Evolutionary conservation across 2,888 invertebrate genomes (phyloP).

Genomic region (Phymatocera aterrima): DNA sequence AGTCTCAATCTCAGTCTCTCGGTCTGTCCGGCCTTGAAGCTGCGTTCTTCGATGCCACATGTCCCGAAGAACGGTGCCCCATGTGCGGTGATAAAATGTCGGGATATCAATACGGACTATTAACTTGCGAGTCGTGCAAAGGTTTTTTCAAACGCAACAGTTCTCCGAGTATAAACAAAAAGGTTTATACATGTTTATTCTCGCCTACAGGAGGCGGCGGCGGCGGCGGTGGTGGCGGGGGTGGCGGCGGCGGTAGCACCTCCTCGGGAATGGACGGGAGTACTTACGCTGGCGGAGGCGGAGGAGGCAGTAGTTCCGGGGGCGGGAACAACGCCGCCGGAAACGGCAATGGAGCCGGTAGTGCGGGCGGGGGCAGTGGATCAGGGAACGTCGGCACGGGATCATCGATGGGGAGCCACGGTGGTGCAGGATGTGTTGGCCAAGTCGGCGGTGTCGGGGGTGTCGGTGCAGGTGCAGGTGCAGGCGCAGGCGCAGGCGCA

Average conservation of each 20-base stretch:
- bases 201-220: slow-evolving; percentile 64
- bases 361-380: slow-evolving; percentile 72
- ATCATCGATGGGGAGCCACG: slow-evolving; percentile 58
- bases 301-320: slow-evolving; percentile 66
- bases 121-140: slow-evolving; percentile 87
- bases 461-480: slow-evolving; percentile 71
- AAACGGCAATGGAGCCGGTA: slow-evolving; percentile 74
- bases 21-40: slow-evolving; percentile 77
- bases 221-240: slow-evolving; percentile 58
- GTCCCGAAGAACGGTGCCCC: slow-evolving; percentile 82
- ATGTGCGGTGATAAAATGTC: slow-evolving; percentile 86
- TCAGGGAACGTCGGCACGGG: slow-evolving; percentile 70
- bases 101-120: slow-evolving; percentile 85
- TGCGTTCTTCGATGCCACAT: slow-evolving; percentile 75
- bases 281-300: slow-evolving; percentile 55
- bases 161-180: slow-evolving; percentile 84
- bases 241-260: slow-evolving; percentile 56
- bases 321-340: slow-evolving; percentile 67
- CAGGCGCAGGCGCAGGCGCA: slow-evolving; percentile 60
- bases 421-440: slow-evolving; percentile 53
- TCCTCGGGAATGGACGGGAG: slow-evolving; percentile 58
- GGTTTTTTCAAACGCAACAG: slow-evolving; percentile 83
- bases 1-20: slow-evolving; percentile 64
- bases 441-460: slow-evolving; percentile 76
- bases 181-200: slow-evolving; percentile 83